Evolutionary conservation across 2,113 vertebrate genomes (phyloP), one percentile per base, ranked within the genome.

Genomic region (Tamias sibiricus): DNA sequence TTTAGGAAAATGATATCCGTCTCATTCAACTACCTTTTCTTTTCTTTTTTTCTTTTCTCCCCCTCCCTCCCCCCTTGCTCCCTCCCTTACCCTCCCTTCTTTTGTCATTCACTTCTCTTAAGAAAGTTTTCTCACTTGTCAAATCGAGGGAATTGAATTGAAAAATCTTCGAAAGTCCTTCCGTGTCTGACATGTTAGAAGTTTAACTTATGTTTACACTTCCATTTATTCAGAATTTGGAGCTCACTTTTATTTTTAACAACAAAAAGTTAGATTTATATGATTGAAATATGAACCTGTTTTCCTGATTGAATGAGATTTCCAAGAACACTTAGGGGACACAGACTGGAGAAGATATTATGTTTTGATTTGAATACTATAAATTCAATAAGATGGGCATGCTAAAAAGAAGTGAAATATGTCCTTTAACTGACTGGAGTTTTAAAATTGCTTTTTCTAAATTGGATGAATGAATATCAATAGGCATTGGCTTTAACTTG

Each of bases 391-490:
- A 93, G 20, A 19, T 75, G 26, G 6, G 26, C 10, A 81, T 28
- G 20, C 9, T 49, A 26, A 49, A 49, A 54, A 64, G 28, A 75
- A 62, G 59, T 28, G 32, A 71, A 86, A 59, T 30, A 81, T n/a
- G 35, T 75, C 22, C 44, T 97, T 91, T 75, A 71, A 94, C 37
- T 86, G 17, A 83, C 8, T 54, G 9, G 22, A 76, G 35, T 94
- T 94, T 95, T 76, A 68, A 94, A 90, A 95, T 49, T 66, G 24
- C 64, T 71, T 90, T 95, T 87, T 87, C 83, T 62, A 95, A 66
- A 62, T 44, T 90, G 64, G n/a, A 90, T 92, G 26, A 90, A 81
- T 95, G 17, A 92, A 57, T 83, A 90, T 72, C 9, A 28, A 28
- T 30, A 54, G 40, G 32, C 14, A 37, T 2, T 84, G 49, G 8